Evolutionary conservation across 2,797 vertebrate species (phyloP), one percentile per base, ranked within the genome.

Genomic region (Hapalemur alaotrensis): DNA sequence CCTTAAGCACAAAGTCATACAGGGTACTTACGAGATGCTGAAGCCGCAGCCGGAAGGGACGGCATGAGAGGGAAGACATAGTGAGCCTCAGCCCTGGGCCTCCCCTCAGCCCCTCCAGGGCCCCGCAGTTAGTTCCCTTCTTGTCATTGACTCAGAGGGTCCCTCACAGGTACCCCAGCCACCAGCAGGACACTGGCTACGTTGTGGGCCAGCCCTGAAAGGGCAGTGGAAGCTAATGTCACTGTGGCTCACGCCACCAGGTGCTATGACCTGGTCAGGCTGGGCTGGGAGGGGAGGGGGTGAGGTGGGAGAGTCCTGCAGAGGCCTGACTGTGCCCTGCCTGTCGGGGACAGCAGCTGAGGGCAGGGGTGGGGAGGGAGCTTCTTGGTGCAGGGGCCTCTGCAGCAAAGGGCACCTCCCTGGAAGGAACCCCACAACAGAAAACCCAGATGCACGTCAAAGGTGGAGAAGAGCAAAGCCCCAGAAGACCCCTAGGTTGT

Each of bases 1-100:
- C 95, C 90, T 50, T 30, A 50, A 72, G 79, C 72, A 96, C 81
- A 94, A 81, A 35, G 97, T 73, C 84, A 89, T 89, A 23, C 63
- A 75, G 52, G 97, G 35, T 99, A 99, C 99, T 99, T 99, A 99
- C 99, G 99, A 99, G 99, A 99, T 99, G 98, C 99, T 99, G 99
- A 97, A 94, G 97, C 94, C 96, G 59, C 97, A 93, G 95, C 57
- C 48, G 63, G 95, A 0, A 96, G 97, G 92, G 78, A 91, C 73
- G 91, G 96, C 97, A 70, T 91, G 93, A 98, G 70, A 98, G 84
- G 98, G 89, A 98, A 98, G 97, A 98, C 57, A 95, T 81, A 98
- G 43, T 96, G 48, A 98, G 94, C 76, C 43, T 23, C 1, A 12
- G 7, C 46, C 46, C 82, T n/a, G 10, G 28, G 43, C 25, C 91